A percentile compares a stretch with the other conserved stretches of the same genome.
Conservation (phyloP, 1,140 invertebrate species). For the Sinonovacula constricta region DNA sequence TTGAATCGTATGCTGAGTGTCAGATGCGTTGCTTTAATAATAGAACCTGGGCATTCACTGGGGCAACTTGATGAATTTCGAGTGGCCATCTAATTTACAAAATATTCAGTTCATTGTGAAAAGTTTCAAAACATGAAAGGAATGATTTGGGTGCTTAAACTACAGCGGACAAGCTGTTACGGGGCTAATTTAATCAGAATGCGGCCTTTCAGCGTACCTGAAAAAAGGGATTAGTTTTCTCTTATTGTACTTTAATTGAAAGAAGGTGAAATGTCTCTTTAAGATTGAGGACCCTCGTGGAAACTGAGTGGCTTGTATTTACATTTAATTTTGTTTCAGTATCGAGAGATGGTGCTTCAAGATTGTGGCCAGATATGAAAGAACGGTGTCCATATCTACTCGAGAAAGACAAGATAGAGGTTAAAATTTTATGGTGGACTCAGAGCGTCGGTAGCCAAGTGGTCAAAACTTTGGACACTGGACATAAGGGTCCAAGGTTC, state of each 20-base stretch:
- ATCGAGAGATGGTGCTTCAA: no score
- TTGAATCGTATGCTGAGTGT: constrained; percentile 24
- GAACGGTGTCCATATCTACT: no score
- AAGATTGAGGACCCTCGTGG: not conserved
- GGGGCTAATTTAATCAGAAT: constrained; percentile 40
- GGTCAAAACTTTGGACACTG: no score
- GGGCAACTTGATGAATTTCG: constrained; percentile 37
- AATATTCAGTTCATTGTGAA: constrained; percentile 49
- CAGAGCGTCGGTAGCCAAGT: no score
- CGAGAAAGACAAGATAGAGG: no score
- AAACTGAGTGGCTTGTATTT: constrained; percentile 14
- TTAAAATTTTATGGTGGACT: no score
- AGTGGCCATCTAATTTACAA: constrained; percentile 50
- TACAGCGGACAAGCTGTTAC: constrained; percentile 47
- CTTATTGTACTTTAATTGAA: constrained; percentile 50
- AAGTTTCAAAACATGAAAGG: constrained; percentile 54
- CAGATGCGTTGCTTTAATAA: constrained; percentile 38
- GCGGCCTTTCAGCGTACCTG: constrained; percentile 3
- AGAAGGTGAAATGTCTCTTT: constrained; percentile 31
- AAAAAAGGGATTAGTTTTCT: constrained; percentile 39
- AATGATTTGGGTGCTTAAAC: constrained; percentile 50
- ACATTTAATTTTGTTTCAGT: constrained; percentile 45
- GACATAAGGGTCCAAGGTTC: no score
- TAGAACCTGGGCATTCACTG: constrained; percentile 19
- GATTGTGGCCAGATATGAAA: no score